A percentile compares a stretch with the other conserved stretches of the same genome.
phyloP scores from a whole-genome alignment of 1,140 invertebrate genomes.

The Dendrolimus punctatus region DNA sequence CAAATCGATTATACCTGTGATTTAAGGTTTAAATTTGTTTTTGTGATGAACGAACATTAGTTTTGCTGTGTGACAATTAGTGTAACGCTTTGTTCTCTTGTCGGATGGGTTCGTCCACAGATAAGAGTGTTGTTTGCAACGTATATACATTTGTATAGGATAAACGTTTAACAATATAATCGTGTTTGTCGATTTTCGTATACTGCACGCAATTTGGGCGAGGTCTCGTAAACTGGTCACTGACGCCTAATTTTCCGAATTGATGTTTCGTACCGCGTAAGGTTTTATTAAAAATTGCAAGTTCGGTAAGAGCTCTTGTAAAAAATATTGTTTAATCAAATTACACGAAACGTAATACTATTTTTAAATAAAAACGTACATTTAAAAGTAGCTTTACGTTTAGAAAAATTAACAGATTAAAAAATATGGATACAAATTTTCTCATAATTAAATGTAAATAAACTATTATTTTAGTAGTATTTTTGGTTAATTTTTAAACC shows the following conservation, averaged over 20 bases:
- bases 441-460: conserved; percentile 62
- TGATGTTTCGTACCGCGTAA: conserved; percentile 2
- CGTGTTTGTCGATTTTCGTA: too few relatives aligned
- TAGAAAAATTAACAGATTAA: conserved; percentile 52
- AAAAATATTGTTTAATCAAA: too few relatives aligned
- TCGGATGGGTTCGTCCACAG: conserved; percentile 18
- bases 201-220: too few relatives aligned
- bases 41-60: conserved; percentile 41
- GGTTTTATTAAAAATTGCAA: conserved; percentile 12
- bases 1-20: conserved; percentile 50
- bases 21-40: conserved; percentile 51
- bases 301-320: conserved; percentile 1
- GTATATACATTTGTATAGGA: too few relatives aligned
- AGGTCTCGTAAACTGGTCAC: too few relatives aligned
- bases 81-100: conserved; percentile 28
- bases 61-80: conserved; percentile 31
- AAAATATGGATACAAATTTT: conserved; percentile 57
- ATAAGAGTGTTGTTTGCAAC: too few relatives aligned
- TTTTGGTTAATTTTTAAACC: conserved; percentile 19
- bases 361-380: conserved; percentile 29
- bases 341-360: too few relatives aligned
- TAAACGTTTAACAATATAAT: too few relatives aligned
- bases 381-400: conserved; percentile 35
- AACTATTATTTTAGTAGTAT: conserved; percentile 60
- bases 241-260: too few relatives aligned